Evolutionary conservation across 2,888 invertebrate species (phyloP).

Genomic region (Colostygia pectinataria): DNA sequence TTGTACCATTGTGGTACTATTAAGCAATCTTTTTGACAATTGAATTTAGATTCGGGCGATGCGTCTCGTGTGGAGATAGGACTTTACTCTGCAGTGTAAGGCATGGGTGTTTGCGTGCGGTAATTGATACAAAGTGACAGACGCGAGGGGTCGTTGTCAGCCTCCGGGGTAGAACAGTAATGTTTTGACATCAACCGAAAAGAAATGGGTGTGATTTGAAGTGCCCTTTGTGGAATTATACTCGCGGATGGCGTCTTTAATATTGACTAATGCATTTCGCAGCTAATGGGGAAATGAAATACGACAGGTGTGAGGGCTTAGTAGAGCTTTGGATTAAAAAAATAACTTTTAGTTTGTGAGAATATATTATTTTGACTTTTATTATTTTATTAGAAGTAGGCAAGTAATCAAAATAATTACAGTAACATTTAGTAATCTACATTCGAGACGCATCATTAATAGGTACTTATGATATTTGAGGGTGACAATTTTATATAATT

Average conservation of each 20-base stretch:
- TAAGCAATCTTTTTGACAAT: slow-evolving; percentile 80
- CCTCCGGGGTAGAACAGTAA: slow-evolving; percentile 70
- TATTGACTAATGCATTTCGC: slow-evolving; percentile 81
- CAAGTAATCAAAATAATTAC: no score
- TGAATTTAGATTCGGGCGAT: slow-evolving; percentile 75
- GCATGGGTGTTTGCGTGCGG: slow-evolving; percentile 80
- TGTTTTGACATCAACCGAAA: slow-evolving; percentile 80
- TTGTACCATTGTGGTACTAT: slow-evolving; percentile 64
- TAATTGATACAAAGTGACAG: slow-evolving; percentile 83
- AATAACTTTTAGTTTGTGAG: slow-evolving; percentile 35
- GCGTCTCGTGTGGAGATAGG: slow-evolving; percentile 66
- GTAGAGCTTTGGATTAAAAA: slow-evolving; percentile 49
- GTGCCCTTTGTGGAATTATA: slow-evolving; percentile 83
- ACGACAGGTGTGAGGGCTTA: slow-evolving; percentile 76
- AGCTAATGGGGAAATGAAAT: slow-evolving; percentile 73
- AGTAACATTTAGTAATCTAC: no score
- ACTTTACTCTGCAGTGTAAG: slow-evolving; percentile 50
- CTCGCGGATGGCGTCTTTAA: slow-evolving; percentile 79
- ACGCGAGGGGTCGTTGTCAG: slow-evolving; percentile 72
- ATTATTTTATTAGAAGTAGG: no score
- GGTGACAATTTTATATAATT: no score
- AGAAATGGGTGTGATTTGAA: slow-evolving; percentile 82
- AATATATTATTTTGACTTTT: no score
- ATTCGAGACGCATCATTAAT: no score
- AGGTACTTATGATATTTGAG: no score